Evolutionary conservation across 2,113 vertebrate genomes (phyloP).

Genomic region (Silurus glanis): DNA sequence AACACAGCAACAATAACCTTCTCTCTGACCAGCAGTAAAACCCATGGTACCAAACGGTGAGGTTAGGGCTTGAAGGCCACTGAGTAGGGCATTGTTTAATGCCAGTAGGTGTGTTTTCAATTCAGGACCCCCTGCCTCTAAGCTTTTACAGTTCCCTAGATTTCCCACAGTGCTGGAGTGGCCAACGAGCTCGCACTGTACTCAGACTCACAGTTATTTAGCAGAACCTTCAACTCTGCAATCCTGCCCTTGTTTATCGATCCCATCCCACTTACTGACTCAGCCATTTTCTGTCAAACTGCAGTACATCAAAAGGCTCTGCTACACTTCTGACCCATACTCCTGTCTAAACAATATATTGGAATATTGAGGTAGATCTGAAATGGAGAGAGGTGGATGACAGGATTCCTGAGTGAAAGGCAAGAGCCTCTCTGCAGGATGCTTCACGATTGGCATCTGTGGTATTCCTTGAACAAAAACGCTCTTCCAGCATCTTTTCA

Average conservation of each 20-base stretch:
- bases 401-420: constrained; percentile 44
- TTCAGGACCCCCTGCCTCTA: constrained; percentile 49
- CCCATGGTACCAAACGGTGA: constrained; percentile 4
- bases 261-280: constrained; percentile 28
- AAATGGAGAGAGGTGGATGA: constrained; percentile 24
- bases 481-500: constrained; percentile 19
- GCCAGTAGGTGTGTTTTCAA: constrained; percentile 50
- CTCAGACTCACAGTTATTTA: constrained; percentile 38
- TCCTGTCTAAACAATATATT: constrained; percentile 25
- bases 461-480: constrained; percentile 42
- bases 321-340: constrained; percentile 3
- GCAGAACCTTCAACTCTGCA: constrained; percentile 20
- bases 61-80: constrained; percentile 17
- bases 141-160: constrained; percentile 47
- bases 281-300: constrained; percentile 36
- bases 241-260: constrained; percentile 37
- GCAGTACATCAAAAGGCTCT: constrained; percentile 22
- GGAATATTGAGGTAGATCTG: constrained; percentile 30
- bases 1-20: constrained; percentile 38
- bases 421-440: constrained; percentile 36
- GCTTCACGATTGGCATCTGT: constrained; percentile 35
- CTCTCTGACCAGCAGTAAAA: constrained; percentile 27
- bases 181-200: constrained; percentile 32
- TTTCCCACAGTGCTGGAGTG: constrained; percentile 37
- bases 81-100: constrained; percentile 48